Evolutionary conservation across 2,888 invertebrate species (phyloP).

Genomic region (Adelognathus sp.): DNA sequence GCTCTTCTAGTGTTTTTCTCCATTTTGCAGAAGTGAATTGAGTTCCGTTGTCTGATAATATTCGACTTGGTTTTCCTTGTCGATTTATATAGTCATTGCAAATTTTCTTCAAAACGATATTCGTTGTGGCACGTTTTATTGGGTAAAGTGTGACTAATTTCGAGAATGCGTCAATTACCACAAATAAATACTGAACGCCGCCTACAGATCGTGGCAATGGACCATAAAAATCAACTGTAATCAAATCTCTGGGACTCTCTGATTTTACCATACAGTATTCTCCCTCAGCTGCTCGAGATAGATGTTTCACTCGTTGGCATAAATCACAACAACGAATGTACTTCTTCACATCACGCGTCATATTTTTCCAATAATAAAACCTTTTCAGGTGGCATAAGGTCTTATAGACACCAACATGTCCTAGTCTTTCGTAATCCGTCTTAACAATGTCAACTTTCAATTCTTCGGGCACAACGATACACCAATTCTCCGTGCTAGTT

Average conservation of each 20-base stretch:
- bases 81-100: constrained; percentile 28
- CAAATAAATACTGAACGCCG: constrained; percentile 48
- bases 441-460: not conserved
- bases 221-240: constrained; percentile 53
- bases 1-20: constrained; percentile 1
- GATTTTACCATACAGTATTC: constrained; percentile 25
- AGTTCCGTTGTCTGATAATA: constrained; percentile 49
- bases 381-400: constrained; percentile 39
- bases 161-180: constrained; percentile 46
- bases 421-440: constrained; percentile 33
- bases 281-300: constrained; percentile 18
- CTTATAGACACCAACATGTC: constrained; percentile 55
- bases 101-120: constrained; percentile 25
- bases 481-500: constrained; percentile 2
- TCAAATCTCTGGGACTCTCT: constrained; percentile 15
- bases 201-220: constrained; percentile 42
- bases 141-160: constrained; percentile 39
- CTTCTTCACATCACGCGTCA: constrained; percentile 42
- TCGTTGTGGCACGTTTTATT: constrained; percentile 43
- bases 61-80: constrained; percentile 27
- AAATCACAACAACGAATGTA: constrained; percentile 35
- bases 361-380: constrained; percentile 54
- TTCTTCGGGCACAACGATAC: constrained; percentile 28
- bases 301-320: constrained; percentile 50
- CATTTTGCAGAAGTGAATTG: constrained; percentile 47